These are phyloP conservation scores for Heteronetta atricapilla DNA, from an alignment of 2,113 vertebrate species.

Conservation along the genomic window DNA sequence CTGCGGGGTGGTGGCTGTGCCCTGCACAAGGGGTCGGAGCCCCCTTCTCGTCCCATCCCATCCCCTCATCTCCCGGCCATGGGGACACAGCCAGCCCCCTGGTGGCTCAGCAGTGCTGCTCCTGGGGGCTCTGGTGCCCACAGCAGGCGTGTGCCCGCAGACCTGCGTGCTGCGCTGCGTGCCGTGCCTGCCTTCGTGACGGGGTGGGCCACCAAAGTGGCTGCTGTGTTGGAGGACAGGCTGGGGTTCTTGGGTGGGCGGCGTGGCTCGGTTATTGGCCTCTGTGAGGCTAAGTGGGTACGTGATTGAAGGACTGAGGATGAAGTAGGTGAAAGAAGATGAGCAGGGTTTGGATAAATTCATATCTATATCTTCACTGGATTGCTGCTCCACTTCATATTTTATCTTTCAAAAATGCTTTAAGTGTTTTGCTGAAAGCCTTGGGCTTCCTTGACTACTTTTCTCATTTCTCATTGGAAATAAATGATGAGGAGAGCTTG, in stretches of 20 bases:
- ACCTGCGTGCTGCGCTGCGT: rapidly evolving
- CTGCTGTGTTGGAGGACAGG: not conserved
- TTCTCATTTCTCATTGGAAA: not conserved
- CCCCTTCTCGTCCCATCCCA: not conserved
- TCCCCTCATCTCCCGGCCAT: rapidly evolving
- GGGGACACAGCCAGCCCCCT: not conserved
- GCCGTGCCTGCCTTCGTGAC: rapidly evolving
- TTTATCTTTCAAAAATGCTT: not conserved
- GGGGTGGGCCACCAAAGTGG: not conserved
- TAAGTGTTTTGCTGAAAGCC: not conserved
- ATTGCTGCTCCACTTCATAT: not conserved
- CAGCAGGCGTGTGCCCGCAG: not conserved
- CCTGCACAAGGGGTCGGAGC: not conserved
- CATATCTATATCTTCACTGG: not conserved
- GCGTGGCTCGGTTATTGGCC: not conserved
- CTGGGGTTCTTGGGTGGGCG: rapidly evolving
- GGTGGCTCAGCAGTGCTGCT: rapidly evolving
- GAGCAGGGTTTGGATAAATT: not conserved
- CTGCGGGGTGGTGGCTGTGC: not conserved
- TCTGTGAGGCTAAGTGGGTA: not conserved
- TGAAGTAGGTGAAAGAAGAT: not conserved
- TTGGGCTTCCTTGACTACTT: not conserved
- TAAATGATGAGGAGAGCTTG: not conserved
- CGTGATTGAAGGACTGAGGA: not conserved
- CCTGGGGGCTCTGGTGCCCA: rapidly evolving